A percentile compares a stretch with the other conserved stretches of the same genome.
Conservation (phyloP, 2,113 vertebrate species). For the Myodes glareolus region DNA sequence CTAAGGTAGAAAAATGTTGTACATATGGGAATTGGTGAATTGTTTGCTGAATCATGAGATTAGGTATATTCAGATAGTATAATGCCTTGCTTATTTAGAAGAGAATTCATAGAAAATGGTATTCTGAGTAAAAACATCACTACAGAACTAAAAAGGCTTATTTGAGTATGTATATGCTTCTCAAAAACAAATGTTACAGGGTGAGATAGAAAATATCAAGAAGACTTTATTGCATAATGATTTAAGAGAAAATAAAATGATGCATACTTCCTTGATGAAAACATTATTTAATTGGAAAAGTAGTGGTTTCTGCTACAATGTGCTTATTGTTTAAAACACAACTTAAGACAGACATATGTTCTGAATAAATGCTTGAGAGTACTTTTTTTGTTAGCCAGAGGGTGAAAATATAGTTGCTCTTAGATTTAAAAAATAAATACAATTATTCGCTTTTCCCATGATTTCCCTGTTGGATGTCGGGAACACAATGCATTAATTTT, state of each 20-base stretch:
- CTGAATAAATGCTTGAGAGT: background rate
- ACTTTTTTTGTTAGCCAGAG: background rate
- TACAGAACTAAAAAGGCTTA: background rate
- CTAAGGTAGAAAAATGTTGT: conserved; percentile 62
- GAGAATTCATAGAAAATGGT: background rate
- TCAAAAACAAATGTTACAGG: conserved; percentile 16
- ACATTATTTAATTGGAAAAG: conserved; percentile 30
- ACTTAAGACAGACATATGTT: background rate
- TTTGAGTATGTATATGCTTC: background rate
- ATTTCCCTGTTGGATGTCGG: background rate
- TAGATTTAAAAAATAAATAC: background rate
- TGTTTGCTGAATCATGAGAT: background rate
- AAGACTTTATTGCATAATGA: background rate
- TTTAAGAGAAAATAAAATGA: background rate
- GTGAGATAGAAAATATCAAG: background rate
- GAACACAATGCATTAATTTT: background rate
- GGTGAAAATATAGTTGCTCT: background rate
- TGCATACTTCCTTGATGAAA: background rate
- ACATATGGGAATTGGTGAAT: conserved; percentile 69
- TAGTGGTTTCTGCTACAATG: background rate
- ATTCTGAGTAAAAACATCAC: background rate
- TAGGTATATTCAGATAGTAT: background rate
- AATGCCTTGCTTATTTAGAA: background rate
- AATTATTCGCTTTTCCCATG: rapidly evolving
- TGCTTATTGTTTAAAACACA: background rate